Evolutionary conservation across 2,888 invertebrate genomes (phyloP).

Genomic region (Eilema caniola): DNA sequence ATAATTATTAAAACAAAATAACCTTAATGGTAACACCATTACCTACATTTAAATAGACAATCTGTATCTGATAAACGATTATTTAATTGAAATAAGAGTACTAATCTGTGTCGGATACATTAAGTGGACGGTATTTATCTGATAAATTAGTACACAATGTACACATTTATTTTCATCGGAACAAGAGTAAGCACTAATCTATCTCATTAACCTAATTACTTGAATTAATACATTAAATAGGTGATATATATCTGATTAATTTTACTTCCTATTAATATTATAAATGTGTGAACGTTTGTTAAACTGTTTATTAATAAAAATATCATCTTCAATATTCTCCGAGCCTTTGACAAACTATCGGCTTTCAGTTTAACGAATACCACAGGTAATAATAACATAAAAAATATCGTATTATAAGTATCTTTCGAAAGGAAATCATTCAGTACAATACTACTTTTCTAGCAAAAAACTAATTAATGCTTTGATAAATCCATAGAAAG

Average conservation of each 20-base stretch:
- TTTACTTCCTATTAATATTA: not conserved
- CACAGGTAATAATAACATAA: no score
- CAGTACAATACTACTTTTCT: not conserved
- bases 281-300: not conserved
- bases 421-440: no score
- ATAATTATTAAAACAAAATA: not conserved
- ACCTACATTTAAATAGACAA: not conserved
- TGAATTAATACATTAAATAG: not conserved
- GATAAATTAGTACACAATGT: not conserved
- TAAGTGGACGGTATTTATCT: not conserved
- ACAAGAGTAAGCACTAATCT: not conserved
- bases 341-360: no score
- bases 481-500: no score
- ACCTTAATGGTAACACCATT: not conserved
- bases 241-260: not conserved
- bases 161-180: not conserved
- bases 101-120: slow-evolving; percentile 1
- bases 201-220: not conserved
- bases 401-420: no score
- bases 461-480: not conserved
- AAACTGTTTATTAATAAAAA: not conserved
- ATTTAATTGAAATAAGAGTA: slow-evolving; percentile 2
- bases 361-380: no score
- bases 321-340: not conserved
- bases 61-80: not conserved